Evolutionary conservation across 2,797 vertebrate genomes (phyloP).

Genomic region (Tokudaia muenninki): DNA sequence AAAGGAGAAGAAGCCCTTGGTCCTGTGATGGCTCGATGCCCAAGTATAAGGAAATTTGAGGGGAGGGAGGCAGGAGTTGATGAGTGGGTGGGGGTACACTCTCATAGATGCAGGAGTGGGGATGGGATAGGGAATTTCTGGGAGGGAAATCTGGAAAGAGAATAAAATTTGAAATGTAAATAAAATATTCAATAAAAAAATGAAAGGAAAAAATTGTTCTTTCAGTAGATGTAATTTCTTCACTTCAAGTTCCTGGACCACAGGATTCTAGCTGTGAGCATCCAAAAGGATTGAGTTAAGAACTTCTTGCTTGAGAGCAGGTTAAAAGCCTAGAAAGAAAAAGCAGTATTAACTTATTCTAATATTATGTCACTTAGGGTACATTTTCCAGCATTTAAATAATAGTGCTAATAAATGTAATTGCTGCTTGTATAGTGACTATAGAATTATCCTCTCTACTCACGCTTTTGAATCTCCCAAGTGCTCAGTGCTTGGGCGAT

Average conservation of each 20-base stretch:
- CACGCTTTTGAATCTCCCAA: constrained; percentile 49
- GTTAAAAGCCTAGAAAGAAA: constrained; percentile 12
- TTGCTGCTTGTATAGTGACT: constrained; percentile 54
- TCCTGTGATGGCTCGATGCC: no score
- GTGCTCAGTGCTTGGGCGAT: neutral
- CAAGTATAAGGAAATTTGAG: no score
- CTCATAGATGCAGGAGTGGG: no score
- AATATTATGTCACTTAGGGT: constrained; percentile 31
- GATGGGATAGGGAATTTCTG: no score
- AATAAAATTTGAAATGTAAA: no score
- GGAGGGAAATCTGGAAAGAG: no score
- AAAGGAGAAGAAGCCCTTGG: no score
- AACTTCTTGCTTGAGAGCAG: neutral
- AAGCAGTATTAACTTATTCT: constrained; percentile 9
- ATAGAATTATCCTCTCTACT: constrained; percentile 52
- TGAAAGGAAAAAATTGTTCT: neutral
- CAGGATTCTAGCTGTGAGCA: neutral
- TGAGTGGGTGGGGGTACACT: no score
- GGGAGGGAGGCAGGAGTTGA: no score
- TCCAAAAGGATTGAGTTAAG: neutral
- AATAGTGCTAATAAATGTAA: constrained; percentile 40
- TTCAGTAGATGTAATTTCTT: constrained; percentile 32
- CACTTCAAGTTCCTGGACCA: neutral
- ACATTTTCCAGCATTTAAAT: constrained; percentile 51
- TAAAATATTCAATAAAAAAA: no score